Evolutionary conservation across 2,113 vertebrate genomes (phyloP).

Genomic region (Narcine bancroftii): DNA sequence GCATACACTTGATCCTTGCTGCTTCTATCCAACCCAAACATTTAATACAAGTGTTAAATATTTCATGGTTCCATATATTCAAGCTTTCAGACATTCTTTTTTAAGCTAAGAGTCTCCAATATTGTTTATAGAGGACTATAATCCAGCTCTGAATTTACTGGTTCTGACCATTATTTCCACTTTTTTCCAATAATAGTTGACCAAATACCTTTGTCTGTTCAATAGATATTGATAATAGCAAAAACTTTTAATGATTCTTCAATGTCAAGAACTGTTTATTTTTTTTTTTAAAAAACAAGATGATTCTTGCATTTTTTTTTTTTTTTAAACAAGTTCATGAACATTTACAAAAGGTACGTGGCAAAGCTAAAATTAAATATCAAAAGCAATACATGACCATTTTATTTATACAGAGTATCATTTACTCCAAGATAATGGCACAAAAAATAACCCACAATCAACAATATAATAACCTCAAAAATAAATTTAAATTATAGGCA

Average conservation of each 20-base stretch:
- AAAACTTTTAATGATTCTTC: slow-evolving; percentile 46
- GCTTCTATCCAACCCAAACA: no score
- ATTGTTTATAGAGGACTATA: no score
- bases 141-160: no score
- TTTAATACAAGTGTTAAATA: no score
- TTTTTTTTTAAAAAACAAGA: slow-evolving; percentile 48
- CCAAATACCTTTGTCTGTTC: slow-evolving; percentile 43
- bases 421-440: slow-evolving; percentile 76
- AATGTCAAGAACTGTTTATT: slow-evolving; percentile 69
- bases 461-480: slow-evolving; percentile 67
- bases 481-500: slow-evolving; percentile 94
- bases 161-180: no score
- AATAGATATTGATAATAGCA: slow-evolving; percentile 40
- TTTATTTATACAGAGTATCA: slow-evolving; percentile 64
- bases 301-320: slow-evolving; percentile 59
- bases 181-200: slow-evolving; percentile 39
- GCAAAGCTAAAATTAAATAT: slow-evolving; percentile 67
- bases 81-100: no score
- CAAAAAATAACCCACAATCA: slow-evolving; percentile 72
- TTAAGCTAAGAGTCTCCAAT: no score
- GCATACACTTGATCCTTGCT: no score
- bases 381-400: slow-evolving; percentile 69
- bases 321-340: slow-evolving; percentile 46
- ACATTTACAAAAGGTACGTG: slow-evolving; percentile 71
- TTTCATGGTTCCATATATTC: no score